A percentile compares a stretch with the other conserved stretches of the same genome.
phyloP scores from a whole-genome alignment of 2,797 vertebrate species.

The Amphiprion clarkii region DNA sequence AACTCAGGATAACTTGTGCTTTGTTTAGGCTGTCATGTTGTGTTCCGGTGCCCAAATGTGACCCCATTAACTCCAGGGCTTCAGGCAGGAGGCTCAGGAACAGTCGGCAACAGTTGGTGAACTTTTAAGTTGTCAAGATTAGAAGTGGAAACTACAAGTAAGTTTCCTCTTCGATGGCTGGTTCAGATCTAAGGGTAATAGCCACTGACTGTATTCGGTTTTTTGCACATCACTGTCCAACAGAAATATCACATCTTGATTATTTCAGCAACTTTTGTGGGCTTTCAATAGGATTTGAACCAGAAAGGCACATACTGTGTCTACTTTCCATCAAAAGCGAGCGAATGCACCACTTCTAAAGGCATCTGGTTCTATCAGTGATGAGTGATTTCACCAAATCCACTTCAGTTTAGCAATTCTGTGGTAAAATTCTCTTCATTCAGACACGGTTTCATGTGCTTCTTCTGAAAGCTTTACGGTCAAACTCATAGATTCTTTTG shows the following conservation, averaged over 20 bases:
- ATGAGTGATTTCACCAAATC: no score
- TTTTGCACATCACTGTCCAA: not conserved
- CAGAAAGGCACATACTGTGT: no score
- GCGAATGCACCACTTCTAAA: no score
- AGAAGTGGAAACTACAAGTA: constrained; percentile 9
- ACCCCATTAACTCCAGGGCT: constrained; percentile 48
- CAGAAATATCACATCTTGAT: not conserved
- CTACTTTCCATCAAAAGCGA: no score
- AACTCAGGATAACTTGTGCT: constrained; percentile 65
- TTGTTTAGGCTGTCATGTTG: constrained; percentile 54
- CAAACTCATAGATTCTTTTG: not conserved
- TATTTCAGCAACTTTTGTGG: no score
- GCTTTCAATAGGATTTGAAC: no score
- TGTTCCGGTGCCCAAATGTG: constrained; percentile 39
- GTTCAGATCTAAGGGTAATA: constrained; percentile 6
- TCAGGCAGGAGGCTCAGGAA: constrained; percentile 35
- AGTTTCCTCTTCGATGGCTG: not conserved
- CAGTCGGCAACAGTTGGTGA: constrained; percentile 13
- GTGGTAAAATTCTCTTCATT: no score
- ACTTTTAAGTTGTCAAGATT: constrained; percentile 23
- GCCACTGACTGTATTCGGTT: not conserved
- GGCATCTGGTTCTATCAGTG: no score
- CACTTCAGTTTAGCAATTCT: no score
- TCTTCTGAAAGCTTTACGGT: not conserved
- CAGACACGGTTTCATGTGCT: not conserved